Evolutionary conservation across 2,888 invertebrate species (phyloP), one percentile per base, ranked within the genome.

Genomic region (Alloscopus bannaensis): DNA sequence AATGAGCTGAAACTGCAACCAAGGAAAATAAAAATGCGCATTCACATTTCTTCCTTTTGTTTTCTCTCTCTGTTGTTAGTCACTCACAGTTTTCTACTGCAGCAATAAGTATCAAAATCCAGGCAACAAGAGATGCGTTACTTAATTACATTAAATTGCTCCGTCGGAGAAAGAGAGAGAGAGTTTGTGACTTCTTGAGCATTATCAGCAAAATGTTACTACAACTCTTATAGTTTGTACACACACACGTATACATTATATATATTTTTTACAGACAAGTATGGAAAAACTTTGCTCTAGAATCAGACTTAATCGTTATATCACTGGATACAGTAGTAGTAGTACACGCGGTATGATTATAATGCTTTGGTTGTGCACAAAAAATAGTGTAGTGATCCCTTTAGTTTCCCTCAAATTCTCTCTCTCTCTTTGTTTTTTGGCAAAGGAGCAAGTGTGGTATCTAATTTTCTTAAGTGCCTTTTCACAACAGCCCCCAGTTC

Each of bases 401-500:
- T n/a, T n/a, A n/a, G n/a, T n/a, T 66, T 64, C 55, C 71, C 20
- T 45, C n/a, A n/a, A n/a, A n/a, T n/a, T n/a, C 6, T 57, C 66
- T 59, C 68, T 42, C 50, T 28, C 22, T 66, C 68, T 36, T 68
- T 69, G 20, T 66, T 77, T 47, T 68, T 69, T 66, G 72, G 59
- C 59, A 75, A 72, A 60, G 36, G 36, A 60, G 75, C 66, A 66
- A 75, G 80, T 76, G 82, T 83, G 85, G 84, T 84, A 84, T 86
- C 84, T 86, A 86, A 86, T 86, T 86, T 86, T 86, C 86, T 85
- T 86, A 86, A 86, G 86, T 86, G 86, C 86, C 85, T 82, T 72
- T 84, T 83, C 81, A 83, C 76, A 81, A 81, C 80, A 84, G 83
- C 81, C 84, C 85, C 81, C 13, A 72, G 52, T 57, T 81, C 57